phyloP scores from a whole-genome alignment of 2,888 invertebrate species.

The Pantelozetes paolii region DNA sequence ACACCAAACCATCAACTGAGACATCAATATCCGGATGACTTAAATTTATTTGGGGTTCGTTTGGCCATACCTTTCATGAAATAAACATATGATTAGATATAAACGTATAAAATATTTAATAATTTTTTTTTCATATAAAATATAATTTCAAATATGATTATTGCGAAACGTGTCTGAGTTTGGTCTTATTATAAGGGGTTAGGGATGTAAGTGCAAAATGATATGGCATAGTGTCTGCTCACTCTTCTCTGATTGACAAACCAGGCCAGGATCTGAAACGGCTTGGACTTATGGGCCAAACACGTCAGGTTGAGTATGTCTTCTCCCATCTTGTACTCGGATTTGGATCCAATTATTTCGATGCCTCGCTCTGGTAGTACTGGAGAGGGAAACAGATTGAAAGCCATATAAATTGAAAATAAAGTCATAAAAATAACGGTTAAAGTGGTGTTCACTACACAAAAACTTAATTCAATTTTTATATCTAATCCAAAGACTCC shows the following conservation, averaged over 20 bases:
- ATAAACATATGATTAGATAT: too few relatives aligned
- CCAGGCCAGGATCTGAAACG: conserved; percentile 36
- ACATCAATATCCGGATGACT: conserved; percentile 11
- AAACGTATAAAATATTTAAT: too few relatives aligned
- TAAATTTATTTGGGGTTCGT: not conserved
- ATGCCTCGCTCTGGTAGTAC: conserved; percentile 5
- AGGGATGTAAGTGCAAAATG: too few relatives aligned
- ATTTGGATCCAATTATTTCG: conserved; percentile 36
- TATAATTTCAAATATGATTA: not conserved
- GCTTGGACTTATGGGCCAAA: conserved; percentile 37
- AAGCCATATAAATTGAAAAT: not conserved
- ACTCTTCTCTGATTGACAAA: conserved; percentile 38
- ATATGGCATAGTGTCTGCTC: not conserved
- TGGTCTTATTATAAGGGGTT: too few relatives aligned
- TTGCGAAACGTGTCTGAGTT: not conserved
- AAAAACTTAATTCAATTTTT: conserved; percentile 31
- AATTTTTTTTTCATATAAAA: not conserved
- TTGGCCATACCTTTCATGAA: not conserved
- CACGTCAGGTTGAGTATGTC: conserved; percentile 41
- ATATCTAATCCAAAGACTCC: not conserved
- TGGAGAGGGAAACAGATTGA: not conserved
- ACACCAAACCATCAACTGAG: conserved; percentile 1
- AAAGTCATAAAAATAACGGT: conserved; percentile 7
- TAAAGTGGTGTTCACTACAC: not conserved
- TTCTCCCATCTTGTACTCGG: conserved; percentile 34